Percentiles rank a stretch among this genome's conserved stretches.
phyloP scores from a whole-genome alignment of 2,888 invertebrate species.

The Orthosia gracilis region DNA sequence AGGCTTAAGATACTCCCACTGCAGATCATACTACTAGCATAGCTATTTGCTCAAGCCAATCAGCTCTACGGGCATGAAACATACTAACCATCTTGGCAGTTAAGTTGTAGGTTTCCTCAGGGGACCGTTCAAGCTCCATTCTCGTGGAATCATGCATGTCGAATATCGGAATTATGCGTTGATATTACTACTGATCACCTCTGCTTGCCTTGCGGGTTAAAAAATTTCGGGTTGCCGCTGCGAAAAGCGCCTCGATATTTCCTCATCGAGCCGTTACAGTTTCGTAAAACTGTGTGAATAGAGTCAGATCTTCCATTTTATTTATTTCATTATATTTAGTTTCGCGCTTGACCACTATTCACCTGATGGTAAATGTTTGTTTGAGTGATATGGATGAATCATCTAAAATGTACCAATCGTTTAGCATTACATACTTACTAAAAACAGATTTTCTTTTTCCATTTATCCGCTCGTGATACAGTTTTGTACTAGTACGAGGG shows the following conservation, averaged over 20 bases:
- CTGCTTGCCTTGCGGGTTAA: no score
- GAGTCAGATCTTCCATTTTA: not conserved
- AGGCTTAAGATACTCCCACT: not conserved
- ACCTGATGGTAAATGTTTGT: no score
- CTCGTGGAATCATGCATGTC: not conserved
- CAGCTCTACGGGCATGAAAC: not conserved
- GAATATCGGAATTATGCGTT: no score
- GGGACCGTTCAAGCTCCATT: not conserved
- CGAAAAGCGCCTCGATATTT: not conserved
- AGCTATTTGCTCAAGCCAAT: not conserved
- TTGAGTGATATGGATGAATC: no score
- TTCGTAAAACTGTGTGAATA: not conserved
- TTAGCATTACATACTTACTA: no score
- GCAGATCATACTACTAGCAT: no score
- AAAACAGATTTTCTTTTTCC: no score
- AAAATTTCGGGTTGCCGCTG: not conserved
- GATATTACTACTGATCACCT: not conserved
- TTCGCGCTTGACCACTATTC: no score
- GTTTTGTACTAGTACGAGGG: no score
- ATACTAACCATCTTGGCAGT: not conserved
- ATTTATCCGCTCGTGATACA: no score
- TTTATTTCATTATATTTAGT: no score
- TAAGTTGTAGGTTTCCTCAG: not conserved
- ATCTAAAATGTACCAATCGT: no score
- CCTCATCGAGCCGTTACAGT: not conserved